These are phyloP conservation scores for Trichogramma evanescens DNA, from an alignment of 2,888 invertebrate species.

Conservation along the genomic window DNA sequence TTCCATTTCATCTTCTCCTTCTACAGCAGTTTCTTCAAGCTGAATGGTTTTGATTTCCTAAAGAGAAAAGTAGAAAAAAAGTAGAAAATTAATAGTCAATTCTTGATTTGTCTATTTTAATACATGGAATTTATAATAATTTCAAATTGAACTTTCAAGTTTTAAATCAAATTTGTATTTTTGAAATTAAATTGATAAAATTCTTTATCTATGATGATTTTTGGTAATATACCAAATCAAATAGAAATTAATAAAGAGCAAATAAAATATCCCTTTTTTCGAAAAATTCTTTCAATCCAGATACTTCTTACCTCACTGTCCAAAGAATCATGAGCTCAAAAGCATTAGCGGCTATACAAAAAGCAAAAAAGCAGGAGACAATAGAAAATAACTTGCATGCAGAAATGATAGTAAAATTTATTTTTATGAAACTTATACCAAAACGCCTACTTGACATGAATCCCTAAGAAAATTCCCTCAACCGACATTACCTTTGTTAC, in stretches of 20 bases:
- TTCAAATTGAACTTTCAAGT: too few species aligned
- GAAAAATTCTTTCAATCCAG: neutral
- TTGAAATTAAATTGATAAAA: neutral
- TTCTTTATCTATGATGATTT: neutral
- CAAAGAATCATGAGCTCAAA: slow-evolving; percentile 18
- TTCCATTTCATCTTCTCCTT: slow-evolving; percentile 81
- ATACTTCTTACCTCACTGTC: slow-evolving; percentile 20
- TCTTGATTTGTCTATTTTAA: slow-evolving; percentile 12
- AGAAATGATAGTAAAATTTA: slow-evolving; percentile 4
- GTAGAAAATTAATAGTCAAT: slow-evolving; percentile 8
- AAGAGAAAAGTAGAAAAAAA: neutral
- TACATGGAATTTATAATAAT: too few species aligned
- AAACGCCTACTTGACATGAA: too few species aligned
- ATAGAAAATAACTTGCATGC: slow-evolving; percentile 14
- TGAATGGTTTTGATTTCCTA: slow-evolving; percentile 66
- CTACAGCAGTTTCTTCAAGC: slow-evolving; percentile 57
- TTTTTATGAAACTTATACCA: neutral
- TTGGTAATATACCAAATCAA: neutral
- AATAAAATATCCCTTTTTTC: too few species aligned
- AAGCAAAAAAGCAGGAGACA: slow-evolving; percentile 13
- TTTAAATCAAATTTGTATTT: neutral
- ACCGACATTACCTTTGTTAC: too few species aligned
- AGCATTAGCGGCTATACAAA: slow-evolving; percentile 16
- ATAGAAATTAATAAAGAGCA: too few species aligned
- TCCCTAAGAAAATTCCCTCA: too few species aligned